Base-by-base conservation (phyloP, 1,140 invertebrate species). In the Bombus sylvicola region DNA sequence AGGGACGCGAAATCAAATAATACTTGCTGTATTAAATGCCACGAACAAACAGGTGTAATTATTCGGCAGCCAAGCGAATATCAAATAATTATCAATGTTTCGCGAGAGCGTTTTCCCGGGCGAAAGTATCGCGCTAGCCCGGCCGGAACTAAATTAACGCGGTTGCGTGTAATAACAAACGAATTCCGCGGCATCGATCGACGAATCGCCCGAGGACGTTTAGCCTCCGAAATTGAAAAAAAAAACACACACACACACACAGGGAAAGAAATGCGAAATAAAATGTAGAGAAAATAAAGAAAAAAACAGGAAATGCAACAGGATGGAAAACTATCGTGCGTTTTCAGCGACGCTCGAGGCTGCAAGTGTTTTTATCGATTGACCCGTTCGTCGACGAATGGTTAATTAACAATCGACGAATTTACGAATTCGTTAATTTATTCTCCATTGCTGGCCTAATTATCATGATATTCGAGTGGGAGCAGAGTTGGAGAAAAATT, bases 11-110 rank as follows among this genome's bases (percentile, higher is more conserved):
- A 83, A 87, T 90, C 88, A 81, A 90, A 90, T 90, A 89, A 89
- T 77, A 87, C 86, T 83, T 86, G 85, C 83, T 81, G 78, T 90
- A 89, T 89, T 89, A 90, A 90, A 89, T 87, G 87, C 85, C 88
- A 83, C 81, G 85, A 76, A 90, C 85, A 90, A 90, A 90, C 88
- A 89, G 68, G 72, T 90, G 88, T 90, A 90, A 90, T 90, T 90
- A 90, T 89, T 89, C 88, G 85, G 76, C 85, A 75, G 81, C 87
- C 81, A 75, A 62, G 78, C 77, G 87, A 81, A 89, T 87, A 76
- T 57, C 81, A 85, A 90, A 89, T 90, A 90, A 90, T 90, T 89
- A 90, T 89, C 81, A 74, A 89, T 81, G 86, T 79, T 79, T 83
- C 87, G 81, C 39, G 78, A 62, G 59, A 62, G 43, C 62, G 34